Evolutionary conservation across 2,113 vertebrate species (phyloP), one percentile per base, ranked within the genome.

Genomic region (Clupea harengus): DNA sequence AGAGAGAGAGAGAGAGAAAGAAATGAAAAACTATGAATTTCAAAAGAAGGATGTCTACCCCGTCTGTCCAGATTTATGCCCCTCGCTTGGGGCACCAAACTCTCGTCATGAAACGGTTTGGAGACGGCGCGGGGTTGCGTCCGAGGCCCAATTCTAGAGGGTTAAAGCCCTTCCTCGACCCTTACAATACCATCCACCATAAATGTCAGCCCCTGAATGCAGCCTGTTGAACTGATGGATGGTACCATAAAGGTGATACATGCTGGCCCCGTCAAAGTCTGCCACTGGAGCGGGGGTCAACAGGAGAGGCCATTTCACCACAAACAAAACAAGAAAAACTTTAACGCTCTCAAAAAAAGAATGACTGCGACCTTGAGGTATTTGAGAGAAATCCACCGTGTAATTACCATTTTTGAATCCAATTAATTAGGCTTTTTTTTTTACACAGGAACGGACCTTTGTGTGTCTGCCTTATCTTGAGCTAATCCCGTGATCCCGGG

Each of bases 171-270:
- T 50, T 47, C 44, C 45, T 82, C 87, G 80, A 88, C 83, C 85
- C 20, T 46, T 64, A 8, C 49, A 52, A 81, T 57, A 45, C 39
- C 46, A 57, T 87, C 72, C 49, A 85, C 83, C 60, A 85, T 88
- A 89, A 89, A 89, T 72, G 84, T 85, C 84, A 85, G 4, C 25
- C 83, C 13, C 28, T 49, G 47, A 81, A 75, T 39, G 81, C 84
- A 80, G 81, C 45, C 18, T 52, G 8, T 57, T 25, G 78, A 49
- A 52, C 83, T 82, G 67, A 86, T 88, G 82, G 67, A 89, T 72
- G 46, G 82, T 81, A 86, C 25, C 72, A 67, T 86, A 87, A 89
- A 87, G 18, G 44, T 88, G 88, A 89, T 83, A 11, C 83, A 90
- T 85, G 83, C 83, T 22, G 4, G 60, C n/a, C 25, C 22, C 50